Conservation (phyloP, 2,113 vertebrate genomes). For the Steatornis caripensis region DNA sequence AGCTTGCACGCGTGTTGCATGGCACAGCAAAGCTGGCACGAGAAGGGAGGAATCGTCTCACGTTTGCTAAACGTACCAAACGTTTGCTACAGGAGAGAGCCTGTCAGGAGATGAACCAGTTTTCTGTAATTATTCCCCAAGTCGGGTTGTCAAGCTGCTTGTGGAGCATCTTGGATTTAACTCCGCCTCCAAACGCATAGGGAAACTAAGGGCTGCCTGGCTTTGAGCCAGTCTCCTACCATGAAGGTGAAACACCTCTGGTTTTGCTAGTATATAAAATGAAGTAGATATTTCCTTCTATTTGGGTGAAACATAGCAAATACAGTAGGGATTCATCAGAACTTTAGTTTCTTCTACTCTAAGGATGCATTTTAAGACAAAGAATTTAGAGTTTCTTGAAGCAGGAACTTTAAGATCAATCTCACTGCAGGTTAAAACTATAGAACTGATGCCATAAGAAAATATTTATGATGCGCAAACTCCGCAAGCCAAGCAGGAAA, state of each 20-base stretch:
- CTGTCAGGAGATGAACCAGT: not conserved
- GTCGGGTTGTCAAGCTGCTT: not conserved
- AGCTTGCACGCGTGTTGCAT: not conserved
- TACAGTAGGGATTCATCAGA: not conserved
- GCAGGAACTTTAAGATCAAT: not conserved
- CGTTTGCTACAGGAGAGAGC: fast-evolving
- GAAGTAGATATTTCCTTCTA: not conserved
- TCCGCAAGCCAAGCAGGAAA: not conserved
- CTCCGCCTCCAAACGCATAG: not conserved
- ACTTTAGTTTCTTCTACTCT: not conserved
- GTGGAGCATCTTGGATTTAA: not conserved
- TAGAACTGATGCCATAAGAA: not conserved
- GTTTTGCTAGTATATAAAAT: not conserved
- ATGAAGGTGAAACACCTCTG: not conserved
- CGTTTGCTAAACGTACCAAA: not conserved
- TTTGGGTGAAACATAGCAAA: not conserved
- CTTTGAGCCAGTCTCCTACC: not conserved
- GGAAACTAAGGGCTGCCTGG: not conserved
- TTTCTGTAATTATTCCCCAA: not conserved
- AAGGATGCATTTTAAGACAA: not conserved
- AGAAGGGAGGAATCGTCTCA: not conserved
- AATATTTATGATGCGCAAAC: not conserved
- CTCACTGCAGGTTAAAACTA: not conserved
- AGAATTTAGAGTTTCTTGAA: not conserved
- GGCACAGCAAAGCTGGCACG: not conserved